Evolutionary conservation across 2,888 invertebrate genomes (phyloP).

Genomic region (Synergus laeviventris): DNA sequence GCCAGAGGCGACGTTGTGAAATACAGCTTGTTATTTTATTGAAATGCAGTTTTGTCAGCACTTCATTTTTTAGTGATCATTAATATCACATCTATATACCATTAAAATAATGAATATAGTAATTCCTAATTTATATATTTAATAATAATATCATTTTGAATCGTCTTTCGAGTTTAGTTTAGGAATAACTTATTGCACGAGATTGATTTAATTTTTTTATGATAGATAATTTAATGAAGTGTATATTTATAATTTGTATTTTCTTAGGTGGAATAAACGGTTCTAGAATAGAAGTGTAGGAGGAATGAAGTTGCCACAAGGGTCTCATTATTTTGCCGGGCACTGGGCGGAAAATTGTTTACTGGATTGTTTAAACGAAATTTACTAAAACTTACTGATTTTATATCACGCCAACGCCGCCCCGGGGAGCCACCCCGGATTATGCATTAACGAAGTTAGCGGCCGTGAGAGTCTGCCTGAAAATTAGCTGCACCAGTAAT

Average conservation of each 20-base stretch:
- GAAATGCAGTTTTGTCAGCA: constrained; percentile 21
- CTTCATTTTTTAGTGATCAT: constrained; percentile 1
- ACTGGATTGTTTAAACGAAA: constrained; percentile 76
- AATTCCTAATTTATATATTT: too few relatives aligned
- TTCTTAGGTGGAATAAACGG: constrained; percentile 59
- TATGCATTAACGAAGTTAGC: constrained; percentile 75
- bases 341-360: constrained; percentile 76
- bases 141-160: too few relatives aligned
- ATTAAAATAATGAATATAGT: too few relatives aligned
- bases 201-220: background rate
- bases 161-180: background rate
- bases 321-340: constrained; percentile 75
- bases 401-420: constrained; percentile 74
- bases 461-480: constrained; percentile 61
- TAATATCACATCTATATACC: background rate
- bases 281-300: constrained; percentile 40
- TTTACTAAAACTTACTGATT: constrained; percentile 76
- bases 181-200: background rate
- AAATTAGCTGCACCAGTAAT: constrained; percentile 66
- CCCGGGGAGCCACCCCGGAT: constrained; percentile 72
- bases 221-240: constrained; percentile 30
- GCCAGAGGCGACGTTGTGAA: background rate
- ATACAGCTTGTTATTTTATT: constrained; percentile 23
- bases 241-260: constrained; percentile 34
- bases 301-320: constrained; percentile 64